Base-by-base conservation (phyloP, 2,113 vertebrate species). In the Passer montanus region DNA sequence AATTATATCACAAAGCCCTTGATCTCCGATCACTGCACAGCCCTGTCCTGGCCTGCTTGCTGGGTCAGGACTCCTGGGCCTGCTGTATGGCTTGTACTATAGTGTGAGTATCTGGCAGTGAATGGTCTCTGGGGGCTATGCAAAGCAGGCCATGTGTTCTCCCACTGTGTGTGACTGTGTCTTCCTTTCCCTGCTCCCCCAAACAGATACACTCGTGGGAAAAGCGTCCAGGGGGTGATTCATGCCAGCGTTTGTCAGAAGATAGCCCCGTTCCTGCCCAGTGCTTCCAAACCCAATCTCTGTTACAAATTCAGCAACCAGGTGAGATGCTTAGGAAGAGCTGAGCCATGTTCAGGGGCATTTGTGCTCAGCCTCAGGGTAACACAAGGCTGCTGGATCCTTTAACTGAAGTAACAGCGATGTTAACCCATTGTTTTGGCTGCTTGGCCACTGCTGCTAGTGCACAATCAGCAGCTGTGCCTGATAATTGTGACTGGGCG, bases 181-280 rank as follows among this genome's bases (percentile, higher is more conserved):
- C 33, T 83, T 66, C 44, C 28, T 76, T 80, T 35, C 47, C 15
- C 13, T 83, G 44, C 27, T 88, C 9, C 39, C 52, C 33, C 20
- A 69, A 43, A 76, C 78, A 98, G 98, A 52, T 90, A 97, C 12
- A 23, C 39, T 13, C 94, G 62, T 26, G 97, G 97, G 28, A 98
- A 96, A 84, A 82, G 84, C 0, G 1, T 97, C 64, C 85, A 37
- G 7, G 98, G 97, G 10, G 27, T 19, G 7, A 31, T 87, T 41
- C 70, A 49, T 3, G 66, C 95, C 9, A 95, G 43, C 2, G 56
- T 97, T 43, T 98, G 98, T 62, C 96, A 97, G 91, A 97, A 95
- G 88, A 86, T 76, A 15, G 31, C 89, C 10, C 30, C 6, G 0
- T 96, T 96, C 63, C 63, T 96, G 67, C 89, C 94, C 46, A 89